Evolutionary conservation across 2,888 invertebrate genomes (phyloP).

Genomic region (Pyrrhia umbra): DNA sequence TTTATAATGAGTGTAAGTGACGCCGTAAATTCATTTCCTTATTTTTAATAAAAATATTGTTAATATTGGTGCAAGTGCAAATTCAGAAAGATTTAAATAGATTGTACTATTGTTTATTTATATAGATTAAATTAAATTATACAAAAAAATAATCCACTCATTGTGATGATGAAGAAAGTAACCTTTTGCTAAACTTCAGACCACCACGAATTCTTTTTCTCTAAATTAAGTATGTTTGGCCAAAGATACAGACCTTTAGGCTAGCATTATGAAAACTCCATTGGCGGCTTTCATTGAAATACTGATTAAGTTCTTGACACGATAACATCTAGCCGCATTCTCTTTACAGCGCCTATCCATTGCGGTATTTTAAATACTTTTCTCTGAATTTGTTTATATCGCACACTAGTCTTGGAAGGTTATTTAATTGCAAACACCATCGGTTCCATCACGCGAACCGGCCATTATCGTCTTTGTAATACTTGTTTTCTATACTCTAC

Average conservation of each 20-base stretch:
- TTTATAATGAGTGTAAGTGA: slow-evolving; percentile 37
- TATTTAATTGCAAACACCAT: slow-evolving; percentile 57
- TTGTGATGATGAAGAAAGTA: not conserved
- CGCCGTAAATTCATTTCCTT: slow-evolving; percentile 30
- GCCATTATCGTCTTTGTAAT: slow-evolving; percentile 45
- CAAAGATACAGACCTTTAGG: slow-evolving; percentile 39
- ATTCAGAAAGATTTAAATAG: not conserved
- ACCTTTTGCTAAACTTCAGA: not conserved
- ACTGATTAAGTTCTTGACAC: slow-evolving; percentile 54
- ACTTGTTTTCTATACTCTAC: slow-evolving; percentile 17
- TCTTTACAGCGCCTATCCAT: slow-evolving; percentile 38
- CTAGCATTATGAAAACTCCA: slow-evolving; percentile 49
- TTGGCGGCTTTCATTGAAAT: slow-evolving; percentile 51
- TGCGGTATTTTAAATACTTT: slow-evolving; percentile 35
- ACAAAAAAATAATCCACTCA: not conserved
- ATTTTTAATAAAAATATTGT: not conserved
- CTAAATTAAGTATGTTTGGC: slow-evolving; percentile 37
- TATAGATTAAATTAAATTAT: not conserved
- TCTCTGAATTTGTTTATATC: slow-evolving; percentile 52
- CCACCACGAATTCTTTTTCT: not conserved
- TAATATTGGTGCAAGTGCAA: not conserved
- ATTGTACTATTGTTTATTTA: not conserved
- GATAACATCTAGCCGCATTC: slow-evolving; percentile 47
- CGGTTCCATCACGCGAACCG: slow-evolving; percentile 56
- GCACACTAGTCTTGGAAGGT: slow-evolving; percentile 43